Base-by-base conservation (phyloP, 30 jellyfish, hydroid and myxozoan species). In the Turritopsis rubra region DNA sequence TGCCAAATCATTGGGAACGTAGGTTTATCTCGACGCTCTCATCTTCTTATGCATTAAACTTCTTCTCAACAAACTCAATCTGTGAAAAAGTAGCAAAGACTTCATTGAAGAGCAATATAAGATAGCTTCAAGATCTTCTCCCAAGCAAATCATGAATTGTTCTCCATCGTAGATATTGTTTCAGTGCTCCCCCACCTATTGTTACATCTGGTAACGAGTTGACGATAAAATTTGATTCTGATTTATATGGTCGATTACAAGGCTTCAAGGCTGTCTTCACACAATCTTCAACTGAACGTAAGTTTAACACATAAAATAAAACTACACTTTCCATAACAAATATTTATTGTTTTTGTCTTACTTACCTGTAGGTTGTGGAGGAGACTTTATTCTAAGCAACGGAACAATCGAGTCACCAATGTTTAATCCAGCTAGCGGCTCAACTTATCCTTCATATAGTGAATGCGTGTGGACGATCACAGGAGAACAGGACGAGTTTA, bases 241-340 rank as follows among this genome's bases (percentile, higher is more conserved):
- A 88, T 22, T 89, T 91, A 7, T 81, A 76, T 75, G 97, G 96
- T 29, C 90, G 94, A 21, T 71, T 73, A 28, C 72, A 81, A 54
- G 98, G 98, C 52, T 93, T 93, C 94, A 88, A 88, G 78, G 96
- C 95, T 4, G 22, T 88, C 19, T 84, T 88, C 82, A 86, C 96
- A 60, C 87, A 90, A 17, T 72, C 96, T 0, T 79, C 98, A 4
- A 84, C 98, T 1, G 81, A 87, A 81, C 89, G 96, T 89, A 84
- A 68, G 86, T 1, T 13, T 8, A n/a, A n/a, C n/a, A n/a, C 3
- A 21, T 29, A 16, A 21, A 9, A 22, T 8, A 54, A 72, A n/a
- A n/a, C n/a, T n/a, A n/a, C n/a, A n/a, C n/a, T n/a, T n/a, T n/a
- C n/a, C 18, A 18, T 18, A 18, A 60, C n/a, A 60, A 18, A 60